These are phyloP conservation scores for Margaritifera margaritifera DNA, from an alignment of 2,888 invertebrate genomes.

Conservation along the genomic window DNA sequence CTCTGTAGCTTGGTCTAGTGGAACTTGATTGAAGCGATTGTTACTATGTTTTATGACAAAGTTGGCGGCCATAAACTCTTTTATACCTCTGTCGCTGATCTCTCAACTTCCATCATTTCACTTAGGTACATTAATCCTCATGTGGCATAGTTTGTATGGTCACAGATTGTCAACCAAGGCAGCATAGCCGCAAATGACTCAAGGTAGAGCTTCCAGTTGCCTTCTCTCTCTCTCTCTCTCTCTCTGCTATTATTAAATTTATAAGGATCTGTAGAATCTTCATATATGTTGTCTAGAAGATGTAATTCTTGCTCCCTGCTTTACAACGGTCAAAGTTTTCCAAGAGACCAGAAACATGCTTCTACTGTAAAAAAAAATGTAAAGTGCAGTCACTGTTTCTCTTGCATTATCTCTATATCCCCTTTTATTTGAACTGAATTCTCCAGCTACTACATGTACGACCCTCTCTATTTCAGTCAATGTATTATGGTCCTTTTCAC, in stretches of 20 bases:
- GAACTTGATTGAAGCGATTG: constrained; percentile 26
- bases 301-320: constrained; percentile 1
- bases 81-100: constrained; percentile 18
- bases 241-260: constrained; percentile 21
- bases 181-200: constrained; percentile 28
- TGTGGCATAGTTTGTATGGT: constrained; percentile 29
- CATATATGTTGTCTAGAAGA: constrained; percentile 10
- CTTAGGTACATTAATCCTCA: constrained; percentile 32
- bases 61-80: constrained; percentile 21
- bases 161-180: constrained; percentile 25
- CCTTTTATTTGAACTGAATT: not conserved
- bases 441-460: not conserved
- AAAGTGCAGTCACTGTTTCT: not conserved
- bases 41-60: constrained; percentile 25
- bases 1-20: constrained; percentile 24
- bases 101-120: constrained; percentile 20
- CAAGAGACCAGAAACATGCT: not conserved
- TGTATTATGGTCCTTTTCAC: not conserved
- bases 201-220: no score
- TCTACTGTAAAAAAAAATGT: no score
- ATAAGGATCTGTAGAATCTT: constrained; percentile 7
- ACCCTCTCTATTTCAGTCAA: not conserved
- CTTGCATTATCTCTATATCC: not conserved
- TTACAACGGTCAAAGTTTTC: constrained; percentile 5
- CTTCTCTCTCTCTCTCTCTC: no score